phyloP scores from a whole-genome alignment of 2,797 vertebrate genomes.

The Mormyrus hasselquistii region DNA sequence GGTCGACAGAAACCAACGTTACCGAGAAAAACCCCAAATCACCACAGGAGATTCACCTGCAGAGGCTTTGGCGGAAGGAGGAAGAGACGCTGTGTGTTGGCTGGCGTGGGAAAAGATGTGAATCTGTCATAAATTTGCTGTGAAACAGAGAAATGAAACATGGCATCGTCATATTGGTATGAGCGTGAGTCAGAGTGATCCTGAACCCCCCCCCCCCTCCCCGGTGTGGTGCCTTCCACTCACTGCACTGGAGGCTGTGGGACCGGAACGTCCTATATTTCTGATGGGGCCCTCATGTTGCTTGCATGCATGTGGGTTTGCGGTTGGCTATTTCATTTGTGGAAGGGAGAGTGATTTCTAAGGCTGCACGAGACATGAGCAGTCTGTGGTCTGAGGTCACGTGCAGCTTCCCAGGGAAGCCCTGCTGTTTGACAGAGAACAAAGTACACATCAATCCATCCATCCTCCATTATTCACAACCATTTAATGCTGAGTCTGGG shows the following conservation, averaged over 20 bases:
- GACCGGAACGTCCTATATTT: not conserved
- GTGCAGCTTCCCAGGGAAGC: not conserved
- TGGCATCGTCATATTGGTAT: not conserved
- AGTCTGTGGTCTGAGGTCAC: not conserved
- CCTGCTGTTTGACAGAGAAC: not conserved
- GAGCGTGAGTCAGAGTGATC: not conserved
- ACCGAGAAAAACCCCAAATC: not conserved
- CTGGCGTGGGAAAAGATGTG: not conserved
- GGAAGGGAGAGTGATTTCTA: not conserved
- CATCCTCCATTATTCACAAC: not conserved
- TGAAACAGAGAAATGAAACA: slow-evolving; percentile 24
- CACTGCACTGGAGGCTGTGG: not conserved
- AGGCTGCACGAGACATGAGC: not conserved
- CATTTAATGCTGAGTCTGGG: not conserved
- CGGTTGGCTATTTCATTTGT: not conserved
- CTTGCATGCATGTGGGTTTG: not conserved
- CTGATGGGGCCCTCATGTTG: not conserved
- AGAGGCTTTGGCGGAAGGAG: not conserved
- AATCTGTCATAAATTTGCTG: not conserved
- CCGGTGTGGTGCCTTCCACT: not conserved
- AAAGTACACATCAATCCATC: not conserved
- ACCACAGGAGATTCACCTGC: not conserved
- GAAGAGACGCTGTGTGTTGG: not conserved
- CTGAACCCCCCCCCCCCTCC: not conserved
- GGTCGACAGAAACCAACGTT: not conserved